Evolutionary conservation across 2,888 invertebrate species (phyloP).

Genomic region (Pandemis heparana): DNA sequence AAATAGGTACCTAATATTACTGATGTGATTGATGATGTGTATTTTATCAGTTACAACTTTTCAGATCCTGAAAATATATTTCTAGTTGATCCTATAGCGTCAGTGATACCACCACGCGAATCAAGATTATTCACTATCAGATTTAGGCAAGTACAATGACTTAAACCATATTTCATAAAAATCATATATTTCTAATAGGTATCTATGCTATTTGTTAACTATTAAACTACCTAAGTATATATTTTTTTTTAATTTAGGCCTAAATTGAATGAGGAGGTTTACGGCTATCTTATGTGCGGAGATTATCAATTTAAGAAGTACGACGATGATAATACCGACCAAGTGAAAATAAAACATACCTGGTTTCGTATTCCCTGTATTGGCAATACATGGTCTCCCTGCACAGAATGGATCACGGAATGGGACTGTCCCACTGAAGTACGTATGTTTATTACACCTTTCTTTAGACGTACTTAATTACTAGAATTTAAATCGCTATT

Average conservation of each 20-base stretch:
- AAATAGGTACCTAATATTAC: background rate
- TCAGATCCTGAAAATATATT: conserved; percentile 77
- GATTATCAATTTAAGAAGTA: conserved; percentile 70
- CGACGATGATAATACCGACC: conserved; percentile 45
- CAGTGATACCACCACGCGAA: conserved; percentile 72
- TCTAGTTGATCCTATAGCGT: conserved; percentile 71
- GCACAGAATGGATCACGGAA: conserved; percentile 72
- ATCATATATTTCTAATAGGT: too few species aligned
- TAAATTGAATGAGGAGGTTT: conserved; percentile 69
- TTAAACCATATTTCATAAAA: too few species aligned
- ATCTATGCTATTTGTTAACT: too few species aligned
- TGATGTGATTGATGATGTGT: background rate
- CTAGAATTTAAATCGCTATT: background rate
- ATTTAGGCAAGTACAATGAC: conserved; percentile 65
- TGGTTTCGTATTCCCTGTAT: conserved; percentile 80
- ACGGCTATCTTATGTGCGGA: conserved; percentile 73
- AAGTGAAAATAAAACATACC: conserved; percentile 65
- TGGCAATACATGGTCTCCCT: conserved; percentile 76
- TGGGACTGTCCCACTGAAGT: conserved; percentile 77
- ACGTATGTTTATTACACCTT: background rate
- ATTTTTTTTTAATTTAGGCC: conserved; percentile 58
- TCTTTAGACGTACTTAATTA: too few species aligned
- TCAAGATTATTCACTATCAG: conserved; percentile 76
- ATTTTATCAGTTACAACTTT: too few species aligned
- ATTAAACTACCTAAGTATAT: too few species aligned